Conservation (phyloP, 2,888 invertebrate species). For the Sphaeridia pumilis region DNA sequence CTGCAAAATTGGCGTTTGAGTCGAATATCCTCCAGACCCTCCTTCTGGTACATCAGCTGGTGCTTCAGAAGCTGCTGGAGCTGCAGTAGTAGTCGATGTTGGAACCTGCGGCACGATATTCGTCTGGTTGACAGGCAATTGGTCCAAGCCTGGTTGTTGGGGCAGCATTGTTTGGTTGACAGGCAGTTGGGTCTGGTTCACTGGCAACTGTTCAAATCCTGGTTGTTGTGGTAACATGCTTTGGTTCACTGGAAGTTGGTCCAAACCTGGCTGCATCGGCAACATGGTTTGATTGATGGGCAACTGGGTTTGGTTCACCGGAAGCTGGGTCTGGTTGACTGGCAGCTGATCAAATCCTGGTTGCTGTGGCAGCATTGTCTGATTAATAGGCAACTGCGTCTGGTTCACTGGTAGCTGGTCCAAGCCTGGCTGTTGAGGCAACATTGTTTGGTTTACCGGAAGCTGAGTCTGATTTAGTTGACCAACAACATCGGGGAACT, state of each 20-base stretch:
- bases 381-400: background rate
- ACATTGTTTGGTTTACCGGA: background rate
- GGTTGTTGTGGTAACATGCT: background rate
- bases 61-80: background rate
- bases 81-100: conserved; percentile 4
- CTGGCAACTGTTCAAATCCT: background rate
- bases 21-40: background rate
- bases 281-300: background rate
- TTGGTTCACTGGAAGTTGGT: background rate
- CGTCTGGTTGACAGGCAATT: background rate
- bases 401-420: conserved; percentile 2
- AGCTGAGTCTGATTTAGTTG: conserved; percentile 4
- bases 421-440: conserved; percentile 1
- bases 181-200: background rate
- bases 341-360: conserved; percentile 1
- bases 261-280: conserved; percentile 3
- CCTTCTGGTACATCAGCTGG: background rate
- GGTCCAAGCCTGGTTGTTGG: background rate
- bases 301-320: no score
- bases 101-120: background rate
- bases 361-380: background rate
- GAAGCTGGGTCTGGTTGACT: background rate
- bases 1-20: conserved; percentile 12
- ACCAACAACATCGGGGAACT: background rate
- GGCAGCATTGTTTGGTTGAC: no score